phyloP scores from a whole-genome alignment of 1,140 invertebrate species.

The Metaphire vulgaris region DNA sequence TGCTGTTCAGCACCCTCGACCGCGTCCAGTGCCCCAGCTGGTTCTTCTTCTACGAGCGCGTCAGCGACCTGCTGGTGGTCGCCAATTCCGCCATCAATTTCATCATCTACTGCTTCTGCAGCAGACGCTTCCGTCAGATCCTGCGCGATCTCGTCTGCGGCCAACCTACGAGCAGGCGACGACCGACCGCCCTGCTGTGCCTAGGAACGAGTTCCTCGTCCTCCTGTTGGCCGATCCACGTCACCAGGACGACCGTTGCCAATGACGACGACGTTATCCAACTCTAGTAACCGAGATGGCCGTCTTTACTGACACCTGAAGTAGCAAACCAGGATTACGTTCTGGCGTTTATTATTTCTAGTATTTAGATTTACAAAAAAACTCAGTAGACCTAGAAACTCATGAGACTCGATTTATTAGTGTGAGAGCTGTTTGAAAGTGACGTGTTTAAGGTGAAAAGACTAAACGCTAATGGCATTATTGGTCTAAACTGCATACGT shows the following conservation, averaged over 20 bases:
- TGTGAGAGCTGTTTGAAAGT: no score
- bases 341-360: no score
- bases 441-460: no score
- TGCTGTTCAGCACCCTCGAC: constrained; percentile 6
- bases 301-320: no score
- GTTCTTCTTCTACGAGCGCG: constrained; percentile 29
- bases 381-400: no score
- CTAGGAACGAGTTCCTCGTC: no score
- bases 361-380: no score
- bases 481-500: no score
- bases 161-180: not conserved
- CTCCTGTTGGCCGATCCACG: not conserved
- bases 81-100: constrained; percentile 28
- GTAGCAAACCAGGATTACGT: no score
- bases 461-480: no score
- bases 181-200: not conserved
- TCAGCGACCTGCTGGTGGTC: constrained; percentile 31
- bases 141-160: constrained; percentile 23
- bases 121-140: constrained; percentile 25
- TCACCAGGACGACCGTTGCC: not conserved
- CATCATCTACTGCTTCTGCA: constrained; percentile 32
- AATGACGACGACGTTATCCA: not conserved
- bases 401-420: no score
- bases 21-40: constrained; percentile 6
- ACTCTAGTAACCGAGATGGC: not conserved